Percentiles rank a stretch among this genome's conserved stretches.
Evolutionary conservation across 2,797 vertebrate genomes (phyloP).

Genomic region (Sebastes diploproa): DNA sequence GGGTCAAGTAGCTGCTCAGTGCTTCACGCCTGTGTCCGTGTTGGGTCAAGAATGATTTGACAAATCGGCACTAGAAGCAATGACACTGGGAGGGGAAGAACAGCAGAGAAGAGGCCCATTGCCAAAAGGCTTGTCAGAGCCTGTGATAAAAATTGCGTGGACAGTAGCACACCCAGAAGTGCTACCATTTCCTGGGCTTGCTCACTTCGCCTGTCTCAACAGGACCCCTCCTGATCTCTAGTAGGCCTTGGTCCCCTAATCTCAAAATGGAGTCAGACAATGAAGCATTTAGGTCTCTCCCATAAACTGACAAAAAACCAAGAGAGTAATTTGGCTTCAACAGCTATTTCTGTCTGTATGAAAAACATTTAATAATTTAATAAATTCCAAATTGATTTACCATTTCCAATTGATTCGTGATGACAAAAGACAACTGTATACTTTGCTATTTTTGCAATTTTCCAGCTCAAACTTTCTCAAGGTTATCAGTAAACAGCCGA

Average conservation of each 20-base stretch:
- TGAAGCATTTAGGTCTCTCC: neutral
- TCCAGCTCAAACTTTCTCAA: conserved; percentile 14
- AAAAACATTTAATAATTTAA: neutral
- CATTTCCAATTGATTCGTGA: neutral
- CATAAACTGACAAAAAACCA: neutral
- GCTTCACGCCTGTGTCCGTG: conserved; percentile 29
- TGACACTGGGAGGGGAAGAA: conserved; percentile 31
- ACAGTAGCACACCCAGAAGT: conserved; percentile 71
- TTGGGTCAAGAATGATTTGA: conserved; percentile 56
- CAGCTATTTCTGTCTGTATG: neutral
- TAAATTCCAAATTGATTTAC: neutral
- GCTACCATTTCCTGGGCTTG: conserved; percentile 61
- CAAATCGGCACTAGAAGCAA: conserved; percentile 58
- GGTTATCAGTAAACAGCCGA: conserved; percentile 23
- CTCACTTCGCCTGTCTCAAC: conserved; percentile 73
- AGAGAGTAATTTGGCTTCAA: neutral
- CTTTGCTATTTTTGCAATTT: conserved; percentile 4
- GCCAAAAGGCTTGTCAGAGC: conserved; percentile 77
- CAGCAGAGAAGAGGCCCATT: conserved; percentile 42
- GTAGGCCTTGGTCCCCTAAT: conserved; percentile 9
- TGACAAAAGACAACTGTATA: neutral
- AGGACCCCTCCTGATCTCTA: conserved; percentile 59
- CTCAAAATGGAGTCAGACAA: conserved; percentile 56
- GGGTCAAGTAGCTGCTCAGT: conserved; percentile 42
- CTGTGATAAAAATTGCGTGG: conserved; percentile 64